Evolutionary conservation across 2,797 vertebrate genomes (phyloP).

Genomic region (Triplophysa yarkandensis): DNA sequence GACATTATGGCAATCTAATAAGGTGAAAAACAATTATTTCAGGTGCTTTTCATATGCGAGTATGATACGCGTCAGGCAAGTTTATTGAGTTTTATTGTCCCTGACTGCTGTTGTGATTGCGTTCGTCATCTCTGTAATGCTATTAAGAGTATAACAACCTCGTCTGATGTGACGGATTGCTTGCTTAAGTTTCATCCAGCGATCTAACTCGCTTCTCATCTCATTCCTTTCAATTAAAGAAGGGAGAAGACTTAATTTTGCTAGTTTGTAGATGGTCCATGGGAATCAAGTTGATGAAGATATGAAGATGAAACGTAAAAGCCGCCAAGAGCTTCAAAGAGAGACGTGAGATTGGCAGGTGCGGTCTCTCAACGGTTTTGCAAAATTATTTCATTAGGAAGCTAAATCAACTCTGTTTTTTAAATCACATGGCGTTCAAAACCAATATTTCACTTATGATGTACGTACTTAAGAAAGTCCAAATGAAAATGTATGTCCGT

Average conservation of each 20-base stretch:
- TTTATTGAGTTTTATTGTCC: constrained; percentile 40
- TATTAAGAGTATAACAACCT: constrained; percentile 40
- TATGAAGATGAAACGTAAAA: neutral
- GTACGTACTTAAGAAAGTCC: no score
- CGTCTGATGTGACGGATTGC: constrained; percentile 37
- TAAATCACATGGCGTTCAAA: neutral
- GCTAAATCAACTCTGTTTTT: constrained; percentile 5
- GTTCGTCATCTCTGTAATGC: constrained; percentile 29
- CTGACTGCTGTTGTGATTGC: constrained; percentile 44
- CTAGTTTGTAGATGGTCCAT: neutral
- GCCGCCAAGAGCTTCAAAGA: constrained; percentile 2
- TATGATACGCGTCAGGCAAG: constrained; percentile 12
- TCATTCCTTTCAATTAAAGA: constrained; percentile 46
- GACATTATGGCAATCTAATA: constrained; percentile 39
- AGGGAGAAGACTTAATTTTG: constrained; percentile 21
- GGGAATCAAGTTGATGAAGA: constrained; percentile 4
- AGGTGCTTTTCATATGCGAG: constrained; percentile 24
- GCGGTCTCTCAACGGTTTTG: neutral
- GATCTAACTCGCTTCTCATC: constrained; percentile 35
- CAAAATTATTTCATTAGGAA: constrained; percentile 23
- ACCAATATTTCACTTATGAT: neutral
- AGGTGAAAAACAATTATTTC: constrained; percentile 49
- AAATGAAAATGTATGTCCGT: no score
- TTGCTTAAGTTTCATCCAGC: constrained; percentile 29
- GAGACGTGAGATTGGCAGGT: constrained; percentile 11